Evolutionary conservation across 2,797 vertebrate species (phyloP), one percentile per base, ranked within the genome.

Genomic region (Spatula clypeata): DNA sequence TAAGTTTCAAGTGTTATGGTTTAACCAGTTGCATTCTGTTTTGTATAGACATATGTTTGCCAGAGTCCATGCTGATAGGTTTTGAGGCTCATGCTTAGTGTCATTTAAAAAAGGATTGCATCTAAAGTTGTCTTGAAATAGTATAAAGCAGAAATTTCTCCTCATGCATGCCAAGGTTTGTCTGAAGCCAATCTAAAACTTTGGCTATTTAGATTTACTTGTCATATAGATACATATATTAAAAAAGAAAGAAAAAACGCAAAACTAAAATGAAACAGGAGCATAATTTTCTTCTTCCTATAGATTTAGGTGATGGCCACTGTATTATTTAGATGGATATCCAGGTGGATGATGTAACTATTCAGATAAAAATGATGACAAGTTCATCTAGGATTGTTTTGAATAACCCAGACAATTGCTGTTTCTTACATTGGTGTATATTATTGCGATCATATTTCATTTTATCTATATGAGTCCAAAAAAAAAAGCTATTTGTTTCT

Each of bases 321-420:
- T 34, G 1, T 26, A 4, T 66, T 75, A 57, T 60, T 89, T 70
- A 58, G 36, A 15, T 91, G 44, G 6, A 65, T 60, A 44, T 32
- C 11, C 12, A 40, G 27, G 16, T 76, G 51, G 45, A 65, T 15
- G 70, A 73, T 42, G 3, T 27, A 70, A 64, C 27, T 38, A 54
- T 14, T 76, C 32, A 61, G 64, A 38, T 60, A 44, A 62, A 79
- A 23, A 29, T 13, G 23, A 29, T 27, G 11, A 4, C 5, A 6
- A 4, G 2, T 67, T 62, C 17, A 29, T 88, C 60, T 69, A 55
- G 26, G 32, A 5, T 72, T 61, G 19, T n/a, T 32, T n/a, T 44
- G 31, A 54, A 40, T n/a, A 57, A 13, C 8, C 26, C 13, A 3
- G 3, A 4, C 5, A 69, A 4, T 40, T 65, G 5, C 4, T 0